phyloP scores from a whole-genome alignment of 1,140 invertebrate genomes.

The Ylistrum balloti region DNA sequence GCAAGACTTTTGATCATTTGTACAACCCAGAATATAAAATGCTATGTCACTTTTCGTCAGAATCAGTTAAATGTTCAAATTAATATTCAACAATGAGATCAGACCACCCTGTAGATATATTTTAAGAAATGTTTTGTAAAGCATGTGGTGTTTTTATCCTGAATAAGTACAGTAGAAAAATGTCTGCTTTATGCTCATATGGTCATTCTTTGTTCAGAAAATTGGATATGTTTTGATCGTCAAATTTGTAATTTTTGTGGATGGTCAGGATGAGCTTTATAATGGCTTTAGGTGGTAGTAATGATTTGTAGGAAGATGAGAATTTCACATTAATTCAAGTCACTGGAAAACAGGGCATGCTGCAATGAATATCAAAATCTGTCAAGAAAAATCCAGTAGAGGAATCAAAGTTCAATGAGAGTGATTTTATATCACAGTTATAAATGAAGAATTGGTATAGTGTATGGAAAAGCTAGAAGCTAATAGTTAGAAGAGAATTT shows the following conservation, averaged over 20 bases:
- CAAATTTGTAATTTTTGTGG: not conserved
- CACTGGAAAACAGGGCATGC: too few relatives aligned
- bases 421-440: too few relatives aligned
- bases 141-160: not conserved
- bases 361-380: too few relatives aligned
- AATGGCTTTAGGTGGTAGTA: not conserved
- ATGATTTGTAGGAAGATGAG: too few relatives aligned
- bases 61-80: constrained; percentile 13
- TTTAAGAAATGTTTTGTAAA: not conserved
- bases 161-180: not conserved
- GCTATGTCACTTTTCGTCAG: not conserved
- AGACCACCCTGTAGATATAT: not conserved
- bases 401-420: too few relatives aligned
- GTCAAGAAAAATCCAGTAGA: too few relatives aligned
- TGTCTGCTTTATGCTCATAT: not conserved
- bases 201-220: not conserved
- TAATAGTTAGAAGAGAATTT: too few relatives aligned
- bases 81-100: not conserved
- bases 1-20: not conserved
- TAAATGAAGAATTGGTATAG: too few relatives aligned
- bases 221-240: not conserved
- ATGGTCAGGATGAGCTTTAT: not conserved
- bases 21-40: not conserved
- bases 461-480: too few relatives aligned
- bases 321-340: too few relatives aligned